Conservation (phyloP, 2,888 invertebrate species). For the Lasioglossum calceatum region DNA sequence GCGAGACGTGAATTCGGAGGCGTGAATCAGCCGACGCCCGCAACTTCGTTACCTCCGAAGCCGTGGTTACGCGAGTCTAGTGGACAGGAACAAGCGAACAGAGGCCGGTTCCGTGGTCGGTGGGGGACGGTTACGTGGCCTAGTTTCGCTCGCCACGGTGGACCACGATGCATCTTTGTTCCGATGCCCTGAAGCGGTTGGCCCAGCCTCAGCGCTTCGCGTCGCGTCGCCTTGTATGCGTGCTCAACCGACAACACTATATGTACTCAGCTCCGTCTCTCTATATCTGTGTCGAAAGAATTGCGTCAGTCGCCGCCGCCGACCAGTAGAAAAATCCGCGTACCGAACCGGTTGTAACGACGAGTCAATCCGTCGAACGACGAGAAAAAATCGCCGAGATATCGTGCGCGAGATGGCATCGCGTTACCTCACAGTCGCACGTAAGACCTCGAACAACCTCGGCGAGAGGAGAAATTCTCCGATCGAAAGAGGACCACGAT, state of each 20-base stretch:
- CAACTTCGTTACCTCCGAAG: conserved; percentile 44
- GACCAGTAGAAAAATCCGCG: conserved; percentile 59
- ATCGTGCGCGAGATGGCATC: conserved; percentile 55
- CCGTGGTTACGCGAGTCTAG: conserved; percentile 39
- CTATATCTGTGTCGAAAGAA: conserved; percentile 52
- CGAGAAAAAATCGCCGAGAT: conserved; percentile 41
- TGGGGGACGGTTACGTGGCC: conserved; percentile 65
- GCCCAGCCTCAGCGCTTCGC: conserved; percentile 3
- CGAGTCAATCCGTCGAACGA: conserved; percentile 57
- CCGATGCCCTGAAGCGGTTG: conserved; percentile 54
- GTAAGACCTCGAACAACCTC: conserved; percentile 24
- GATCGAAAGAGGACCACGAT: conserved; percentile 20
- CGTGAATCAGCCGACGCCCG: conserved; percentile 34
- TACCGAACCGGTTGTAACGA: conserved; percentile 70
- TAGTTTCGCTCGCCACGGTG: conserved; percentile 64
- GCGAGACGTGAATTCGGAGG: conserved; percentile 16
- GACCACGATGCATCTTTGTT: conserved; percentile 69
- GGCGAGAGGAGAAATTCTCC: conserved; percentile 41
- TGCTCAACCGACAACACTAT: not conserved
- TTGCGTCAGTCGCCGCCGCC: conserved; percentile 63
- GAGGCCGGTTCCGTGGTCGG: conserved; percentile 24
- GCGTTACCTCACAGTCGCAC: conserved; percentile 44
- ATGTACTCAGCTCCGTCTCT: not conserved
- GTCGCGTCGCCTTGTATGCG: conserved; percentile 1
- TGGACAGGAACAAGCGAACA: conserved; percentile 32